Conservation (phyloP, 2,888 invertebrate genomes). For the Caenorhabditis sulstoni region DNA sequence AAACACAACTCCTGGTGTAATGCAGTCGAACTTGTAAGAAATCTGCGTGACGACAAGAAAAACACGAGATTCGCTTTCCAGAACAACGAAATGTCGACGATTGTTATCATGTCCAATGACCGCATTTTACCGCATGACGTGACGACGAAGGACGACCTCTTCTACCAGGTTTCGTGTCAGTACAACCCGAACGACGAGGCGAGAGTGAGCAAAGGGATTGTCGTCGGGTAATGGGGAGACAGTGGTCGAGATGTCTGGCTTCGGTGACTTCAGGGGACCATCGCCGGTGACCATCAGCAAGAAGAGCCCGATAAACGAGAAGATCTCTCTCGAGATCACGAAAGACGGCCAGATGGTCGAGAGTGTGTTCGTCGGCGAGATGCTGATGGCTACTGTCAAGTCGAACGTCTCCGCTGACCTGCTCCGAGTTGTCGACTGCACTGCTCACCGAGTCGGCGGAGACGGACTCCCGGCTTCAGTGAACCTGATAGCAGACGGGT, state of each 20-base stretch:
- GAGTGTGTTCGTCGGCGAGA: conserved; percentile 78
- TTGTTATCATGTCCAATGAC: conserved; percentile 78
- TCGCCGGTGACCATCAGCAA: conserved; percentile 69
- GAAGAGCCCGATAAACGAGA: conserved; percentile 52
- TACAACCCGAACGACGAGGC: conserved; percentile 60
- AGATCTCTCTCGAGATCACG: conserved; percentile 74
- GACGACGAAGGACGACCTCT: conserved; percentile 79
- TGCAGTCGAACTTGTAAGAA: conserved; percentile 73
- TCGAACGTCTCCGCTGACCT: conserved; percentile 69
- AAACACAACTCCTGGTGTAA: conserved; percentile 76
- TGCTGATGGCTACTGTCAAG: conserved; percentile 74
- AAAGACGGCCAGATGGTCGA: conserved; percentile 72
- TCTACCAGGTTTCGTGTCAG: conserved; percentile 62
- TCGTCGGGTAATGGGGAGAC: conserved; percentile 69
- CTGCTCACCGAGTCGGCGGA: conserved; percentile 78
- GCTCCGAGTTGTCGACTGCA: conserved; percentile 76
- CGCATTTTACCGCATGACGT: conserved; percentile 78
- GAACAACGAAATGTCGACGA: conserved; percentile 72
- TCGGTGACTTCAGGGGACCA: conserved; percentile 73
- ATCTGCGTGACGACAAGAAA: too few species aligned
- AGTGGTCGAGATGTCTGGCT: too few species aligned
- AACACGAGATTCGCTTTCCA: conserved; percentile 45
- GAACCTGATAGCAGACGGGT: conserved; percentile 76
- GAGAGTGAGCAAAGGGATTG: conserved; percentile 70
- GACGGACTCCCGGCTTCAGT: conserved; percentile 70